Evolutionary conservation across 35 echinoderm and acorn worm genomes (phyloP).

Genomic region (Ophiothrix spiculata): DNA sequence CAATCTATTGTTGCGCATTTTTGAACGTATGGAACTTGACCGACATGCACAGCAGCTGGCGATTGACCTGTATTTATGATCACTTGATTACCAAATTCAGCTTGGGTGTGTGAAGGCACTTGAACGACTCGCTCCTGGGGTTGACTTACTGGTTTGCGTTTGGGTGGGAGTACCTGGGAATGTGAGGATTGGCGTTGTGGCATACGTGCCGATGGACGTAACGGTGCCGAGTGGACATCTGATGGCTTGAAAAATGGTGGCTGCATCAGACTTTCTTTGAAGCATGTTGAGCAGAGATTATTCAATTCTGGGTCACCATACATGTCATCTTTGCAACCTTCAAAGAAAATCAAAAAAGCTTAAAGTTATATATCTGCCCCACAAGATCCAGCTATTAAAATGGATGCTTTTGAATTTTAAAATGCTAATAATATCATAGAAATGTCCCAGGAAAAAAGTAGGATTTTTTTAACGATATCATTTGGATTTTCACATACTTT

Average conservation of each 20-base stretch:
- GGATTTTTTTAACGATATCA: too few species aligned
- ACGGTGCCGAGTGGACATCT: constrained; percentile 20
- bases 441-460: too few species aligned
- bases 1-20: constrained; percentile 30
- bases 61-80: not conserved
- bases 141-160: not conserved
- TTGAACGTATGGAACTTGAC: not conserved
- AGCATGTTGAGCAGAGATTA: constrained; percentile 49
- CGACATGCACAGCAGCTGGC: not conserved
- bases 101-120: not conserved
- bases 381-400: too few species aligned
- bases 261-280: not conserved
- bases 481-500: too few species aligned
- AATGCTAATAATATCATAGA: too few species aligned
- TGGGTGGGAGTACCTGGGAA: not conserved
- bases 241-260: not conserved
- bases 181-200: not conserved
- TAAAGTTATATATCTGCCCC: too few species aligned
- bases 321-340: constrained; percentile 43
- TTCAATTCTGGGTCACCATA: constrained; percentile 37
- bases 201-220: constrained; percentile 9
- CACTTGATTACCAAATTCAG: not conserved
- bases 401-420: too few species aligned
- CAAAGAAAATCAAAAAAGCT: too few species aligned
- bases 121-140: not conserved